phyloP scores from a whole-genome alignment of 2,113 vertebrate species.

The Xenopus laevis region DNA sequence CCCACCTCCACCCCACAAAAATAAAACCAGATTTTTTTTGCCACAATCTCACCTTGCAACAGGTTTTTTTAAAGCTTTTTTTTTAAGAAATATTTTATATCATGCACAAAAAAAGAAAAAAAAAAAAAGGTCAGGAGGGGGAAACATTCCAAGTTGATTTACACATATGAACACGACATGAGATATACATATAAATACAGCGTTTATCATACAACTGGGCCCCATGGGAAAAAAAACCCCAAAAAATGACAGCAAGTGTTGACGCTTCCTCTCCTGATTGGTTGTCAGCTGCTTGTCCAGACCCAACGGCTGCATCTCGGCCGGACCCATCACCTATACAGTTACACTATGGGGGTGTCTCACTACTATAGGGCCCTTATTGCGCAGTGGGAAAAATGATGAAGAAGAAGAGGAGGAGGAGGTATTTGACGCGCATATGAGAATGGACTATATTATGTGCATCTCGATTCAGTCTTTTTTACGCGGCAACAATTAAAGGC shows the following conservation, averaged over 20 bases:
- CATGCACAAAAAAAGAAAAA: slow-evolving; percentile 26
- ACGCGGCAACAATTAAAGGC: not conserved
- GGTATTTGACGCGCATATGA: slow-evolving; percentile 2
- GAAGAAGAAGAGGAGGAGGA: not conserved
- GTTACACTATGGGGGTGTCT: too few relatives aligned
- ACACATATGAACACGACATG: slow-evolving; percentile 40
- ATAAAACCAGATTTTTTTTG: slow-evolving; percentile 14
- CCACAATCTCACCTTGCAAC: slow-evolving; percentile 39
- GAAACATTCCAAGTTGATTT: slow-evolving; percentile 41
- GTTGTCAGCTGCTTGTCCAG: not conserved
- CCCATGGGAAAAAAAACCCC: slow-evolving; percentile 17
- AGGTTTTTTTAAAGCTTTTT: not conserved
- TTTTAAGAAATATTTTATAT: slow-evolving; percentile 37
- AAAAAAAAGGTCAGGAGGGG: not conserved
- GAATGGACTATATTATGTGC: not conserved
- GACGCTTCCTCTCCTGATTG: not conserved
- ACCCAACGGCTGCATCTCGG: not conserved
- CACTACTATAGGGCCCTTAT: not conserved
- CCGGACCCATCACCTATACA: not conserved
- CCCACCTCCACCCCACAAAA: slow-evolving; percentile 9
- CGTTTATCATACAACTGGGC: slow-evolving; percentile 40
- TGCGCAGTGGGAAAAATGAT: slow-evolving; percentile 4
- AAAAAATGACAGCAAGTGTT: too few relatives aligned
- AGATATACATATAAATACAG: slow-evolving; percentile 45
- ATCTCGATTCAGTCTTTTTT: not conserved